Evolutionary conservation across 2,888 invertebrate species (phyloP).

Genomic region (Gerris lacustris): DNA sequence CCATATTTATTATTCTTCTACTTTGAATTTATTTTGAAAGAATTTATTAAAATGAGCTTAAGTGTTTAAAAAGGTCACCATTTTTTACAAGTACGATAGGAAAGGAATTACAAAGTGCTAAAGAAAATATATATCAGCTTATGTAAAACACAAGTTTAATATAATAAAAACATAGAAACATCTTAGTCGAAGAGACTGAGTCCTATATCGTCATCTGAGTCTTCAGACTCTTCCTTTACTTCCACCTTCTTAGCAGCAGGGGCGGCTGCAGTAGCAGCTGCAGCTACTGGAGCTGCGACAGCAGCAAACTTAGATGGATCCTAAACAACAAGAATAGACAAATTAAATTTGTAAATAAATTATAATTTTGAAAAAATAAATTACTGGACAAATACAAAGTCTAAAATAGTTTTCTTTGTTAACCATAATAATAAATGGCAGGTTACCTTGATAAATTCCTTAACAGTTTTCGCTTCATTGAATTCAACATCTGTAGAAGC

Average conservation of each 20-base stretch:
- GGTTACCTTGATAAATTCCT: constrained; percentile 72
- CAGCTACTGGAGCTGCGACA: constrained; percentile 46
- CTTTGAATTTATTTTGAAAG: too few species aligned
- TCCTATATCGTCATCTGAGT: constrained; percentile 93
- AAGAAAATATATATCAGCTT: too few species aligned
- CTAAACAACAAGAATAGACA: constrained; percentile 39
- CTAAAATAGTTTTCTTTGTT: background rate
- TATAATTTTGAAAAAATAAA: background rate
- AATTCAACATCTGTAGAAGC: constrained; percentile 92
- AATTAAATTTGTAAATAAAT: constrained; percentile 4
- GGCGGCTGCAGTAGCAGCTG: constrained; percentile 49
- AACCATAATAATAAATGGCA: too few species aligned
- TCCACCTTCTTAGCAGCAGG: constrained; percentile 57
- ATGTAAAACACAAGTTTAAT: too few species aligned
- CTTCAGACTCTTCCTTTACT: constrained; percentile 72
- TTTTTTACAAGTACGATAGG: too few species aligned
- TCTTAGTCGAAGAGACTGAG: constrained; percentile 79
- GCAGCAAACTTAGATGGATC: constrained; percentile 92
- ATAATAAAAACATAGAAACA: too few species aligned
- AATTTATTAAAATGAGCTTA: too few species aligned
- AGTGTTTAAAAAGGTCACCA: too few species aligned
- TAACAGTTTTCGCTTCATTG: constrained; percentile 83
- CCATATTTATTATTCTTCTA: too few species aligned
- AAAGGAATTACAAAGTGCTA: too few species aligned
- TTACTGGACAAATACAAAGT: background rate